Conservation (phyloP, 2,113 vertebrate species). For the Cranoglanis bouderius region DNA sequence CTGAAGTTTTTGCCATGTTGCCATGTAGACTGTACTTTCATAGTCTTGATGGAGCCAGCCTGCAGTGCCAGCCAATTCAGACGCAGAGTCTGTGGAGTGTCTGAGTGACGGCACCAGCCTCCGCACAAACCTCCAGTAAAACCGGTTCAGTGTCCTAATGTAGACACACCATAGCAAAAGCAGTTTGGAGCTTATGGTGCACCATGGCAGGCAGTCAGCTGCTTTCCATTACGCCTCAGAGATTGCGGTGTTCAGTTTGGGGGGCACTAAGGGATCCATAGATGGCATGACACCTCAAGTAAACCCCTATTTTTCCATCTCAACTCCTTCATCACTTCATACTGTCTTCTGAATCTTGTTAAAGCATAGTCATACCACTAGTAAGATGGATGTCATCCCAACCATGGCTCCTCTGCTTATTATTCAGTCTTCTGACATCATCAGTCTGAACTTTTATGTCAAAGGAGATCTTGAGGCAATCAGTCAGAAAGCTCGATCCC, state of each 20-base stretch:
- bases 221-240: slow-evolving; percentile 34
- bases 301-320: slow-evolving; percentile 4
- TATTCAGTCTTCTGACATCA: slow-evolving; percentile 22
- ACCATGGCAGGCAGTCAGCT: slow-evolving; percentile 17
- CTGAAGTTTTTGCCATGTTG: slow-evolving; percentile 3
- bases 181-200: slow-evolving; percentile 1
- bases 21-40: neutral
- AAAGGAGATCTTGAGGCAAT: slow-evolving; percentile 4
- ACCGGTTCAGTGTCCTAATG: neutral
- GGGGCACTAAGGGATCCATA: neutral
- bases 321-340: neutral
- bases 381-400: slow-evolving; percentile 27
- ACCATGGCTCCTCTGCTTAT: slow-evolving; percentile 14
- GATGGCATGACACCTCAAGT: neutral
- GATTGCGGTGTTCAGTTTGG: neutral
- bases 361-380: neutral
- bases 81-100: neutral
- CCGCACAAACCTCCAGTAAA: neutral
- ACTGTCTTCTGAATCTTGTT: neutral
- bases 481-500: neutral
- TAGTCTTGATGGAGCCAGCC: neutral
- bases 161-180: slow-evolving; percentile 25
- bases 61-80: slow-evolving; percentile 1
- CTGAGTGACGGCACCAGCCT: neutral
- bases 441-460: slow-evolving; percentile 4